Conservation (phyloP, 2,888 invertebrate species). For the Clanis bilineata region DNA sequence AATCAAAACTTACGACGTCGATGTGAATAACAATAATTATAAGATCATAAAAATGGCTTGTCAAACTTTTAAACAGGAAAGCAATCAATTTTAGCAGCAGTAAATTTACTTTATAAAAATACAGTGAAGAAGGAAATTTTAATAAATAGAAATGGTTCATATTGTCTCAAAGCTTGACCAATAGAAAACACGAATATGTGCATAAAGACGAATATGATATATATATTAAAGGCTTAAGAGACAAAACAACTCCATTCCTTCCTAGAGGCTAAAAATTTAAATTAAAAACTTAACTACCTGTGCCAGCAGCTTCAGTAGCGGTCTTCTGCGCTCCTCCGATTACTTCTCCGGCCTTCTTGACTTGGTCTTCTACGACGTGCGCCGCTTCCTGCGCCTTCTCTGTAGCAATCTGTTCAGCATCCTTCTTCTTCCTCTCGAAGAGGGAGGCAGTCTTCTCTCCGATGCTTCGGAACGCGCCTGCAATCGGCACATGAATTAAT, state of each 20-base stretch:
- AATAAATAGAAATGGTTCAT: background rate
- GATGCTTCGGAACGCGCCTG: slow-evolving; percentile 87
- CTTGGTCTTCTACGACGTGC: slow-evolving; percentile 84
- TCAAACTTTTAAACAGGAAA: too few relatives aligned
- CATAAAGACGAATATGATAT: background rate
- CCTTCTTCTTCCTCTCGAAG: slow-evolving; percentile 88
- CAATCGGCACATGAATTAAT: slow-evolving; percentile 17
- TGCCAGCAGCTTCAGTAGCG: slow-evolving; percentile 76
- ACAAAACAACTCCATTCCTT: background rate
- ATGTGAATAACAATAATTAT: too few relatives aligned
- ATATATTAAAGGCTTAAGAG: background rate
- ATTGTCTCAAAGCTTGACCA: background rate
- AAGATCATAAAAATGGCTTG: too few relatives aligned
- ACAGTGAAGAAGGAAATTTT: too few relatives aligned
- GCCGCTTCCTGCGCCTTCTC: slow-evolving; percentile 84
- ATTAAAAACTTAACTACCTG: slow-evolving; percentile 45
- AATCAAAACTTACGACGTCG: too few relatives aligned
- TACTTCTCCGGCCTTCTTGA: slow-evolving; percentile 83
- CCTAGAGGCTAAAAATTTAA: background rate
- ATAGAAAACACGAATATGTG: background rate
- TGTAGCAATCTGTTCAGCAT: slow-evolving; percentile 83
- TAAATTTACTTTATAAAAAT: too few relatives aligned
- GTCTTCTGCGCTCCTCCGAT: slow-evolving; percentile 81
- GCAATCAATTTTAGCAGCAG: too few relatives aligned
- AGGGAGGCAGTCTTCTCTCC: slow-evolving; percentile 87